Conservation (phyloP, 2,888 invertebrate genomes). For the Hemistola chrysoprasaria region DNA sequence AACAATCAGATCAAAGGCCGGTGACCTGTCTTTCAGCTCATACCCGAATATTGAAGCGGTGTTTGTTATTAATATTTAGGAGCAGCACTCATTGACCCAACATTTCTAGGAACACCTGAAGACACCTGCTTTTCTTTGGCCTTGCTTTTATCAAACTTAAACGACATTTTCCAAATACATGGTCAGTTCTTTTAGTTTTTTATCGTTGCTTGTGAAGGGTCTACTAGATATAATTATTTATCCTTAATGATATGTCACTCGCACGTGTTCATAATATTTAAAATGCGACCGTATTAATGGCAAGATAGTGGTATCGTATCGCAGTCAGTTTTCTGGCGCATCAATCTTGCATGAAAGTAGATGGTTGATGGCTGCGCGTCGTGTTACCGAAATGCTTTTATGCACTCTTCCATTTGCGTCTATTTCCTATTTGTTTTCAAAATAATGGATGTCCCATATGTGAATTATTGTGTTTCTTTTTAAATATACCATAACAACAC, state of each 20-base stretch:
- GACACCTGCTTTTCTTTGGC: slow-evolving; percentile 49
- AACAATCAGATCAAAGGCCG: slow-evolving; percentile 72
- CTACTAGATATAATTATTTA: too few relatives aligned
- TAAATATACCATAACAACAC: too few relatives aligned
- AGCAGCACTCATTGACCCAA: slow-evolving; percentile 57
- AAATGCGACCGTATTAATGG: background rate
- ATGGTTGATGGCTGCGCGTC: slow-evolving; percentile 43
- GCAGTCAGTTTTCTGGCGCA: slow-evolving; percentile 54
- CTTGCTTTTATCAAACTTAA: slow-evolving; percentile 2
- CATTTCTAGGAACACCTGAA: slow-evolving; percentile 68
- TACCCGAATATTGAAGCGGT: slow-evolving; percentile 59
- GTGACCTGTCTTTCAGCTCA: slow-evolving; percentile 54
- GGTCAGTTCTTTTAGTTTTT: too few relatives aligned
- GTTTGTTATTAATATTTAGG: slow-evolving; percentile 79
- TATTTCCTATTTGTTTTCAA: too few relatives aligned
- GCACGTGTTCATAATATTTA: background rate
- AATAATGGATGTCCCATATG: too few relatives aligned
- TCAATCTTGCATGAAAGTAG: slow-evolving; percentile 61
- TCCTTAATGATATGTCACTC: too few relatives aligned
- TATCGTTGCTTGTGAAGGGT: too few relatives aligned
- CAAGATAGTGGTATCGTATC: slow-evolving; percentile 35
- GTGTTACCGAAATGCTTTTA: slow-evolving; percentile 38
- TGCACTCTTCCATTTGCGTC: too few relatives aligned
- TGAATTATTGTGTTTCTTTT: too few relatives aligned
- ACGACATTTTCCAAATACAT: too few relatives aligned